Percentiles rank a stretch among this genome's conserved stretches.
Conservation (phyloP, 2,113 vertebrate species). For the Melospiza georgiana region DNA sequence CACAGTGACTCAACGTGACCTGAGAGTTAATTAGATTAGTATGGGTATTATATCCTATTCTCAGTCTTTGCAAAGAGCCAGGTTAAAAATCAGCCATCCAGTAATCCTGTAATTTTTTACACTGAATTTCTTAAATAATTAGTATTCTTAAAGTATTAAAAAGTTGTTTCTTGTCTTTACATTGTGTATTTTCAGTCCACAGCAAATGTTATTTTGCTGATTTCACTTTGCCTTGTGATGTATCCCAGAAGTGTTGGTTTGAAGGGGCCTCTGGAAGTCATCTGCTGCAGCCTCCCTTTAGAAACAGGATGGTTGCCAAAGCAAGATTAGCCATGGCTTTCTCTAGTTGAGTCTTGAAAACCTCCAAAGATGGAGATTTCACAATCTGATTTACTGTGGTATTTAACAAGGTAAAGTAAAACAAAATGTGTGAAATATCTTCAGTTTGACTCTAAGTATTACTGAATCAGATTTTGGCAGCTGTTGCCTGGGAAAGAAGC, state of each 20-base stretch:
- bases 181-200: not conserved
- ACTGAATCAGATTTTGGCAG: not conserved
- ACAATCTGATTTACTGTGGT: not conserved
- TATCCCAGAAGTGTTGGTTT: not conserved
- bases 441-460: not conserved
- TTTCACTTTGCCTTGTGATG: not conserved
- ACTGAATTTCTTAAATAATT: not conserved
- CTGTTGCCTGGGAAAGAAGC: not conserved
- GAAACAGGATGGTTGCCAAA: constrained; percentile 11
- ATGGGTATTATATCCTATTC: constrained; percentile 2
- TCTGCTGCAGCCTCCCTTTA: not conserved
- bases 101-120: not conserved
- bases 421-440: not conserved
- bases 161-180: not conserved
- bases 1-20: constrained; percentile 60
- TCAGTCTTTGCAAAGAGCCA: not conserved
- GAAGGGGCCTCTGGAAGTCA: not conserved
- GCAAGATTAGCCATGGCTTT: not conserved
- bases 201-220: not conserved
- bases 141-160: not conserved
- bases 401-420: not conserved
- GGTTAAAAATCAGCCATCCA: not conserved
- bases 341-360: not conserved
- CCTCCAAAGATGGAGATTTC: not conserved
- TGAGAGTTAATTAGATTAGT: constrained; percentile 65